phyloP scores from a whole-genome alignment of 2,888 invertebrate genomes.

The Drosophila macrospina region DNA sequence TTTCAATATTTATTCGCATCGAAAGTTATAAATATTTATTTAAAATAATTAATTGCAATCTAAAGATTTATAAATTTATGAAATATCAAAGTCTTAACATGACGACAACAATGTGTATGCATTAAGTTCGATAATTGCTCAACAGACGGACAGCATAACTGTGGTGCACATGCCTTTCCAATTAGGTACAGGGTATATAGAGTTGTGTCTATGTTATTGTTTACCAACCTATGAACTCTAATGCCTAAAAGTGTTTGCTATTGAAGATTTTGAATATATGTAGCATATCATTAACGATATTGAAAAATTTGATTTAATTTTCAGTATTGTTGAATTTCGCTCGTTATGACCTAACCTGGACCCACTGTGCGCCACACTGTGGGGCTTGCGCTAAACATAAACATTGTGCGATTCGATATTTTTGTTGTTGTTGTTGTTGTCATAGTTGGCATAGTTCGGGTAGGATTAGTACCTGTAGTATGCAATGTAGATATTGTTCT shows the following conservation, averaged over 20 bases:
- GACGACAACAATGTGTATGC: too few species aligned
- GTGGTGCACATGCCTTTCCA: too few species aligned
- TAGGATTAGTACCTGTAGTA: conserved; percentile 5
- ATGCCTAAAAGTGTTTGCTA: conserved; percentile 23
- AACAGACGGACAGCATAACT: not conserved
- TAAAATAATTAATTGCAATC: too few species aligned
- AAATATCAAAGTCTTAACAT: too few species aligned
- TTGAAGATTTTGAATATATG: conserved; percentile 34
- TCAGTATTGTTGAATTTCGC: not conserved
- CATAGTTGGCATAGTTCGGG: conserved; percentile 12
- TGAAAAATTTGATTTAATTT: conserved; percentile 34
- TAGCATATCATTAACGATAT: not conserved
- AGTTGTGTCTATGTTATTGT: not conserved
- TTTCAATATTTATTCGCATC: too few species aligned
- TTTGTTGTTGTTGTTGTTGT: conserved; percentile 13
- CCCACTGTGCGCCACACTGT: conserved; percentile 45
- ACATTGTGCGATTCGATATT: conserved; percentile 15
- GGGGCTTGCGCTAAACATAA: conserved; percentile 1
- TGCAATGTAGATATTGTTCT: conserved; percentile 19
- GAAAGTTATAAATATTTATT: too few species aligned
- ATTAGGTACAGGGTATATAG: conserved; percentile 5
- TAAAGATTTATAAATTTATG: too few species aligned
- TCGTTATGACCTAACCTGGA: not conserved
- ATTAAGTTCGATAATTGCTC: too few species aligned
- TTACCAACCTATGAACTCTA: not conserved